These are phyloP conservation scores for Uloborus diversus DNA, from an alignment of 1,140 invertebrate genomes.

Conservation along the genomic window DNA sequence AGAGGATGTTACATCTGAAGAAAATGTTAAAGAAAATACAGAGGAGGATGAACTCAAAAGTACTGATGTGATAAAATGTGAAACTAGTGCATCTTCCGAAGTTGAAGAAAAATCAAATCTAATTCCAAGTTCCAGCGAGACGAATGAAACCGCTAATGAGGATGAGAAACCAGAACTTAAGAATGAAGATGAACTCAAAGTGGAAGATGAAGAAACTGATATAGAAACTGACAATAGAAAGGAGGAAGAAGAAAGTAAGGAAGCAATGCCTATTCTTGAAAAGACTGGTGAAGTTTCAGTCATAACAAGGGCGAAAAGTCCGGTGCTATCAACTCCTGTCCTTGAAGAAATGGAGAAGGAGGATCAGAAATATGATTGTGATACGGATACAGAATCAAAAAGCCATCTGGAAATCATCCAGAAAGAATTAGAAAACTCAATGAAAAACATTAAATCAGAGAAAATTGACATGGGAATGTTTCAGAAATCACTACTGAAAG, in stretches of 20 bases:
- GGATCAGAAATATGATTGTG: conserved; percentile 50
- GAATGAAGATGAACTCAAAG: conserved; percentile 60
- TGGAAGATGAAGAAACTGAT: conserved; percentile 59
- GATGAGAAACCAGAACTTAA: background rate
- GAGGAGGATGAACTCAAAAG: background rate
- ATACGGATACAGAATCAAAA: conserved; percentile 50
- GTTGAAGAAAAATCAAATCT: background rate
- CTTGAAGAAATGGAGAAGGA: conserved; percentile 32
- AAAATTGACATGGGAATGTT: conserved; percentile 57
- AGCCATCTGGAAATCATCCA: conserved; percentile 2
- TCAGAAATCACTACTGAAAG: conserved; percentile 10
- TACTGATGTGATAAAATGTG: background rate
- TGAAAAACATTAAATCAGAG: conserved; percentile 24
- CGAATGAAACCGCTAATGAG: background rate
- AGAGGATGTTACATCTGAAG: background rate
- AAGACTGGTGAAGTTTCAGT: conserved; percentile 70
- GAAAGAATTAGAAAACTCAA: conserved; percentile 63
- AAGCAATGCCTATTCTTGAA: conserved; percentile 28
- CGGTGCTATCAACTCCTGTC: background rate
- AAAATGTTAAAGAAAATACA: background rate
- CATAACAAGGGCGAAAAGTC: background rate
- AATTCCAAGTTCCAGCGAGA: background rate
- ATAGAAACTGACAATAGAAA: conserved; percentile 52
- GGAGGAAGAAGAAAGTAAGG: conserved; percentile 58
- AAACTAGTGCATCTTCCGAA: background rate